These are phyloP conservation scores for Drosophila hydei DNA, from an alignment of 1,140 invertebrate species.

Conservation along the genomic window DNA sequence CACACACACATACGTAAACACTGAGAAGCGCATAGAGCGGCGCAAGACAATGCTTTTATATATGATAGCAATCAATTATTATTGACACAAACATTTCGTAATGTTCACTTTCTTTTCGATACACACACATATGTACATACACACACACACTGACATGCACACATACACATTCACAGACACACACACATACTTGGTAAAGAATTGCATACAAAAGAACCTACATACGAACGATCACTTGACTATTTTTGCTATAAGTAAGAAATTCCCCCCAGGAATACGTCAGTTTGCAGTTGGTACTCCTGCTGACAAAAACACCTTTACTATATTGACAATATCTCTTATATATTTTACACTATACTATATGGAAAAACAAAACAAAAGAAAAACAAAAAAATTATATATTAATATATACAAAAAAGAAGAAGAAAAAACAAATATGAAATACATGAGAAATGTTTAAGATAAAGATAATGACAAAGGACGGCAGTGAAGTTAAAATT, in stretches of 20 bases:
- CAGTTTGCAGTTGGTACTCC: slow-evolving; percentile 74
- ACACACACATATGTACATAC: slow-evolving; percentile 72
- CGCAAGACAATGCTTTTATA: slow-evolving; percentile 55
- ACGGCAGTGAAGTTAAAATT: slow-evolving; percentile 62
- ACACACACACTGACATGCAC: slow-evolving; percentile 31
- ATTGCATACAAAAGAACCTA: slow-evolving; percentile 63
- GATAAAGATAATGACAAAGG: slow-evolving; percentile 25
- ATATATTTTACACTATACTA: slow-evolving; percentile 84
- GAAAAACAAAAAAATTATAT: slow-evolving; percentile 69
- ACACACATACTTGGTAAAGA: slow-evolving; percentile 30
- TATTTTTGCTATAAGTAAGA: slow-evolving; percentile 82
- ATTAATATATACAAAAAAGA: slow-evolving; percentile 78
- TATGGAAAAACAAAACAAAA: slow-evolving; percentile 48
- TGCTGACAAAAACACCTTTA: slow-evolving; percentile 83
- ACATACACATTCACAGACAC: slow-evolving; percentile 22
- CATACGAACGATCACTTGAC: slow-evolving; percentile 81
- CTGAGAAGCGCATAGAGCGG: slow-evolving; percentile 49
- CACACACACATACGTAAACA: slow-evolving; percentile 4
- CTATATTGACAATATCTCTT: slow-evolving; percentile 84
- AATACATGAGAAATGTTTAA: slow-evolving; percentile 32
- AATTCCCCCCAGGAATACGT: slow-evolving; percentile 81
- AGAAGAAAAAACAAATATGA: slow-evolving; percentile 47
- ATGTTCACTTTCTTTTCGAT: slow-evolving; percentile 49
- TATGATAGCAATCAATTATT: slow-evolving; percentile 63
- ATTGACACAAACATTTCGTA: slow-evolving; percentile 56